These are phyloP conservation scores for Parnassius smintheus DNA, from an alignment of 2,888 invertebrate species.

Conservation along the genomic window DNA sequence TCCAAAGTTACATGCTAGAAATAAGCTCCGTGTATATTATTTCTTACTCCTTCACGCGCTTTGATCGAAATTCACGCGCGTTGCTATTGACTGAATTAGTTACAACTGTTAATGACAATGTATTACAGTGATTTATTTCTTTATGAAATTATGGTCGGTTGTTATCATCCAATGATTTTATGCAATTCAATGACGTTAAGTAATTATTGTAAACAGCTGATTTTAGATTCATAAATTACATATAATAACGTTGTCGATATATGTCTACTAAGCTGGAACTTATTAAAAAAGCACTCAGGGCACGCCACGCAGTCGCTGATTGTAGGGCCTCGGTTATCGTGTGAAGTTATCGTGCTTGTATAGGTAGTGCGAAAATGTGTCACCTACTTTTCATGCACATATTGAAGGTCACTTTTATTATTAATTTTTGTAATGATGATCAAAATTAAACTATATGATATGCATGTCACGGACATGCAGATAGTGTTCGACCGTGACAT, in stretches of 20 bases:
- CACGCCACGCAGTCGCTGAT: constrained; percentile 24
- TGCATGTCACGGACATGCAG: constrained; percentile 62
- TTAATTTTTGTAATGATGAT: constrained; percentile 52
- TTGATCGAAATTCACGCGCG: too few relatives aligned
- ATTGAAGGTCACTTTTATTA: constrained; percentile 70
- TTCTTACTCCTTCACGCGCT: constrained; percentile 7
- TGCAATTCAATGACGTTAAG: background rate
- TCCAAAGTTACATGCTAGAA: too few relatives aligned
- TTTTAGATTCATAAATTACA: background rate
- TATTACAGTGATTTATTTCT: constrained; percentile 3
- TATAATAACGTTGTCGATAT: background rate
- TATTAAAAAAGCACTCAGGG: constrained; percentile 27
- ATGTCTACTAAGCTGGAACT: background rate
- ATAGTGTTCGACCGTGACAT: constrained; percentile 47
- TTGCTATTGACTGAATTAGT: background rate
- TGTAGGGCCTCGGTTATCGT: constrained; percentile 40
- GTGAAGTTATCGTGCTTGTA: constrained; percentile 34
- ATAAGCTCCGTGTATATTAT: background rate
- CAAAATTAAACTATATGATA: constrained; percentile 52
- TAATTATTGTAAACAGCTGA: background rate
- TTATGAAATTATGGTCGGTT: constrained; percentile 8
- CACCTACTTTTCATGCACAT: constrained; percentile 65
- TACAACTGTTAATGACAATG: background rate
- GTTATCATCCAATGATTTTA: constrained; percentile 13
- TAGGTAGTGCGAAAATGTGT: constrained; percentile 48